phyloP scores from a whole-genome alignment of 2,797 vertebrate species.

The Coregonus suidteri region DNA sequence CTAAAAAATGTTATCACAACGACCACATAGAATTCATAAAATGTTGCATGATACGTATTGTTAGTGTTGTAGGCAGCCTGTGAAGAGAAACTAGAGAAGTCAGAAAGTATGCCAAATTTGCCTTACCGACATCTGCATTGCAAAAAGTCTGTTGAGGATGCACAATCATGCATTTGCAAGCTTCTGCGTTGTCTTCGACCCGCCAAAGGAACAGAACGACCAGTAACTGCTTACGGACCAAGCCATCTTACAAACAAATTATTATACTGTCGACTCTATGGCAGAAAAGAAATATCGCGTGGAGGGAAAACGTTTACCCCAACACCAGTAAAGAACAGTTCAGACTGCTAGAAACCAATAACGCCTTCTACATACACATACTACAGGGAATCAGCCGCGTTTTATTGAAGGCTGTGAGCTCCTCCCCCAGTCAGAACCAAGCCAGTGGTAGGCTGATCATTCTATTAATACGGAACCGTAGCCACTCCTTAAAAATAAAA shows the following conservation, averaged over 20 bases:
- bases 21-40: neutral
- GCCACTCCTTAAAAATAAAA: too few species aligned
- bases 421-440: too few species aligned
- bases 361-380: constrained; percentile 37
- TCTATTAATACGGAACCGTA: too few species aligned
- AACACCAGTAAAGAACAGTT: neutral
- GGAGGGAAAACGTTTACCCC: neutral
- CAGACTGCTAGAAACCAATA: neutral
- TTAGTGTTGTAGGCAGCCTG: neutral
- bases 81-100: neutral
- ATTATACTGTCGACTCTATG: neutral
- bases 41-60: neutral
- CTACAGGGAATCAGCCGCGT: constrained; percentile 55
- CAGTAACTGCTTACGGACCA: constrained; percentile 64
- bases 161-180: constrained; percentile 85
- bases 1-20: too few species aligned
- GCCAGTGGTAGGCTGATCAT: too few species aligned
- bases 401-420: constrained; percentile 25
- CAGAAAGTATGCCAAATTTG: neutral
- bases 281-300: too few species aligned
- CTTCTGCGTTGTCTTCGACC: constrained; percentile 80
- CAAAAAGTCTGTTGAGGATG: constrained; percentile 58
- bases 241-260: constrained; percentile 57
- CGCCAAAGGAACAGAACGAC: constrained; percentile 78
- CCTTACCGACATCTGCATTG: constrained; percentile 91